Percentiles rank a stretch among this genome's conserved stretches.
Evolutionary conservation across 1,140 invertebrate species (phyloP).

Genomic region (Stratiolaelaps scimitus): DNA sequence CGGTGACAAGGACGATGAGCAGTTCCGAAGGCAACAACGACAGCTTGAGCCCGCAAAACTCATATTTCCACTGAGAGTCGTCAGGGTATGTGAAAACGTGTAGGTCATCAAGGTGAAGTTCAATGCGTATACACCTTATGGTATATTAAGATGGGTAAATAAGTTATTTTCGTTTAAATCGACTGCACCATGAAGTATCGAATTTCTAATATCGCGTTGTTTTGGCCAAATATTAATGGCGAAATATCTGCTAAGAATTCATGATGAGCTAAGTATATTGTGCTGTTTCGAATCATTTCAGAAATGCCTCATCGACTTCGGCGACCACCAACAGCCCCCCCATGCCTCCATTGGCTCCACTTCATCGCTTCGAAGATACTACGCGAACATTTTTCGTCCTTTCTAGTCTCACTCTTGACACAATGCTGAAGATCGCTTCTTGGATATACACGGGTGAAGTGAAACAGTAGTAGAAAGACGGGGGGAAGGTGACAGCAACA

Average conservation of each 20-base stretch:
- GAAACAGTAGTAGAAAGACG: too few species aligned
- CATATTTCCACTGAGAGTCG: background rate
- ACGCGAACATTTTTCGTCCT: constrained; percentile 26
- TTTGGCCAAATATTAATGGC: too few species aligned
- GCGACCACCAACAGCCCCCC: background rate
- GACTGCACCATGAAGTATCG: too few species aligned
- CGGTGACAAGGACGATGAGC: background rate
- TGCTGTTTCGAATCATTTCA: background rate
- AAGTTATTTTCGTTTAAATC: too few species aligned
- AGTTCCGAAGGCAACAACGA: background rate
- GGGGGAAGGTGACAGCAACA: too few species aligned
- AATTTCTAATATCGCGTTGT: too few species aligned
- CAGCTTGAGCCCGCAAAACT: constrained; percentile 12
- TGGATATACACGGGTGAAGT: constrained; percentile 11
- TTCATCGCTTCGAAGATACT: constrained; percentile 22
- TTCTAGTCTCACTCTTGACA: constrained; percentile 24
- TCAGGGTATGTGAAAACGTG: constrained; percentile 27
- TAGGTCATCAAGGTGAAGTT: background rate
- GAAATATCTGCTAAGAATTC: too few species aligned
- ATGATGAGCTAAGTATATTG: too few species aligned
- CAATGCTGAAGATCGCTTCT: background rate
- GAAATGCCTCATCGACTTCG: constrained; percentile 25
- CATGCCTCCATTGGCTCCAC: background rate
- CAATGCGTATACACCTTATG: background rate
- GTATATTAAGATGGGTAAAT: too few species aligned